These are phyloP conservation scores for Arctopsyche grandis DNA, from an alignment of 1,140 invertebrate species.

Conservation along the genomic window DNA sequence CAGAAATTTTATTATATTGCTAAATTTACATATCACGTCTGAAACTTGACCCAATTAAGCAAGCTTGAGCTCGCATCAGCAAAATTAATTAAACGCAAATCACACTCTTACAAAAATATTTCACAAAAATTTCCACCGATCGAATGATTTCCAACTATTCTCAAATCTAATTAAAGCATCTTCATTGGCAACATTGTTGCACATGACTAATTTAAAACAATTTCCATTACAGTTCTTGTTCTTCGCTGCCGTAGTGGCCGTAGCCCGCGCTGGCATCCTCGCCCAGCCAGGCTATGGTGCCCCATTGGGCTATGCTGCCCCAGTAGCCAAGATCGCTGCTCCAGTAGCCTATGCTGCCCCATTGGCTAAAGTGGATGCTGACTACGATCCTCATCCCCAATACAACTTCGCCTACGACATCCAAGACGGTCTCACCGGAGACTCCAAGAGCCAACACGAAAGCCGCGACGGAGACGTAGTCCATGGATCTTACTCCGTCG, in stretches of 20 bases:
- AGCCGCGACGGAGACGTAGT: conserved; percentile 68
- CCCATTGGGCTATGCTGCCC: conserved; percentile 42
- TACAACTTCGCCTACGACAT: conserved; percentile 70
- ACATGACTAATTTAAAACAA: no score
- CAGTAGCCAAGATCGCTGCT: conserved; percentile 49
- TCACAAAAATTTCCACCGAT: no score
- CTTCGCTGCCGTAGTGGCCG: conserved; percentile 61
- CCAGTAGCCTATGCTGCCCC: conserved; percentile 51
- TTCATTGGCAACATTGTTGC: no score
- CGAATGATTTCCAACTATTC: no score
- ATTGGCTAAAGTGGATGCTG: conserved; percentile 58
- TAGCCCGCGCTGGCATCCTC: conserved; percentile 61
- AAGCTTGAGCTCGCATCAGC: no score
- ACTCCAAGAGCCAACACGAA: conserved; percentile 70
- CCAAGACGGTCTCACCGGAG: conserved; percentile 69
- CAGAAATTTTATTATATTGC: no score
- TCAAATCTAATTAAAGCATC: no score
- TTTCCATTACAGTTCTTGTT: conserved; percentile 61
- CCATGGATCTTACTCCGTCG: conserved; percentile 66
- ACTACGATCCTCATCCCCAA: conserved; percentile 68
- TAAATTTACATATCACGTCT: no score
- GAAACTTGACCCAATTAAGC: no score
- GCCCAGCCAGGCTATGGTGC: conserved; percentile 51
- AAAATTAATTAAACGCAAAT: no score
- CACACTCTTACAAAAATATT: no score